These are phyloP conservation scores for Agrochola macilenta DNA, from an alignment of 2,888 invertebrate genomes.

Conservation along the genomic window DNA sequence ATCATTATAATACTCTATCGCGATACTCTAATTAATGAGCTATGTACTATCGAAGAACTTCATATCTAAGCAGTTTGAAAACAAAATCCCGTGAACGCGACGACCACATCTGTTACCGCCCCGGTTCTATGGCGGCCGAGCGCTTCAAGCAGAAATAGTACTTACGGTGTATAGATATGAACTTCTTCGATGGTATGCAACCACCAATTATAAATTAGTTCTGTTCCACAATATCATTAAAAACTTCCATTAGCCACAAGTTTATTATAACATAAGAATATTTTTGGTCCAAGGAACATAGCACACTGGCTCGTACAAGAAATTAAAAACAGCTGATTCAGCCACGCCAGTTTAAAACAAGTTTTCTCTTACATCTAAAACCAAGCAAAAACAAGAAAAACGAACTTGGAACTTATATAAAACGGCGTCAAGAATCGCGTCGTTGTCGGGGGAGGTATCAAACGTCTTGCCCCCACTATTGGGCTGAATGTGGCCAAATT, in stretches of 20 bases:
- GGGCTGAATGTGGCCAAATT: conserved; percentile 89
- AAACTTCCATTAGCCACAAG: neutral
- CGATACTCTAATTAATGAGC: neutral
- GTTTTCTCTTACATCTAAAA: neutral
- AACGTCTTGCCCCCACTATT: conserved; percentile 82
- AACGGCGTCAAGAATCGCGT: conserved; percentile 41
- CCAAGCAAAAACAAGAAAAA: conserved; percentile 1
- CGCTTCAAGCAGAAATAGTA: too few species aligned
- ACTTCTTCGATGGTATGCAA: too few species aligned
- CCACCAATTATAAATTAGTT: neutral
- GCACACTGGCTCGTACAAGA: neutral
- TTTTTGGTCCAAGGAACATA: neutral
- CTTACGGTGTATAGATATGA: too few species aligned
- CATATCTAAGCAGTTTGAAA: too few species aligned
- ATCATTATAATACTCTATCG: too few species aligned
- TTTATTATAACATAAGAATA: neutral
- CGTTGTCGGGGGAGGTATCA: conserved; percentile 69
- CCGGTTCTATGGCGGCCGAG: too few species aligned
- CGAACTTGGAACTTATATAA: conserved; percentile 29
- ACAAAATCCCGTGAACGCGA: too few species aligned
- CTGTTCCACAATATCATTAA: too few species aligned
- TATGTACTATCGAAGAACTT: too few species aligned
- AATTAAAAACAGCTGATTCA: neutral
- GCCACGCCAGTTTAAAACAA: conserved; percentile 2
- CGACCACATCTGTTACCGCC: too few species aligned